Conservation (phyloP, 37 sponge, comb jelly and placozoan genomes). For the Chondrosia reniformis region DNA sequence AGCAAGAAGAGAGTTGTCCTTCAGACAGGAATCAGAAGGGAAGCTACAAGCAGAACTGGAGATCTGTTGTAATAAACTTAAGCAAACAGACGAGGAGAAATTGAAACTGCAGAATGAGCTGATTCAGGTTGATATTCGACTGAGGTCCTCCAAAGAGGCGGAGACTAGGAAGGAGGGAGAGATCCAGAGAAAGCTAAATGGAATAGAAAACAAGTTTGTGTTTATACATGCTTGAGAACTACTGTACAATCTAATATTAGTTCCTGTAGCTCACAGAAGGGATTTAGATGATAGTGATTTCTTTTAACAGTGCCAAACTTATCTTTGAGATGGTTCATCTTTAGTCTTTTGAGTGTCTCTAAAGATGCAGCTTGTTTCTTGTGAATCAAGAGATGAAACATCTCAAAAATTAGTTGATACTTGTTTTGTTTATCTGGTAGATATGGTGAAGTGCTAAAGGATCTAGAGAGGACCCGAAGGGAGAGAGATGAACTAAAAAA, state of each 20-base stretch:
- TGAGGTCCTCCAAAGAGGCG: not conserved
- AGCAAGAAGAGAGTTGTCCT: not conserved
- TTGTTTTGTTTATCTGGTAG: too few relatives aligned
- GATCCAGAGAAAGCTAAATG: not conserved
- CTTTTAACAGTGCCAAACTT: too few relatives aligned
- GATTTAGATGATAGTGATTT: too few relatives aligned
- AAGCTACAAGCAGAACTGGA: not conserved
- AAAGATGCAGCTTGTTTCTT: too few relatives aligned
- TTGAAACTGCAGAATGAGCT: not conserved
- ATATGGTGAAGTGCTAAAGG: not conserved
- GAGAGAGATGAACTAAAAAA: not conserved
- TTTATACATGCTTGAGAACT: too few relatives aligned
- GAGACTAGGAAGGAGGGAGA: slow-evolving; percentile 4
- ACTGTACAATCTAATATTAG: too few relatives aligned
- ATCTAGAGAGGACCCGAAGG: not conserved
- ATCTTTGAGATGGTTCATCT: too few relatives aligned
- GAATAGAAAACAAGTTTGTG: not conserved
- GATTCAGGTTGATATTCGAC: not conserved
- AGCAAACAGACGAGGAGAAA: not conserved
- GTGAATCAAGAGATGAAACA: too few relatives aligned
- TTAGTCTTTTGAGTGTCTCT: too few relatives aligned
- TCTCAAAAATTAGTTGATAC: too few relatives aligned
- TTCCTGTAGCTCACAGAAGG: too few relatives aligned
- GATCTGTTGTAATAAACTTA: not conserved
- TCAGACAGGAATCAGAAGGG: not conserved